Percentiles rank a stretch among this genome's conserved stretches.
Evolutionary conservation across 2,888 invertebrate genomes (phyloP).

Genomic region (Anticlea derivata): DNA sequence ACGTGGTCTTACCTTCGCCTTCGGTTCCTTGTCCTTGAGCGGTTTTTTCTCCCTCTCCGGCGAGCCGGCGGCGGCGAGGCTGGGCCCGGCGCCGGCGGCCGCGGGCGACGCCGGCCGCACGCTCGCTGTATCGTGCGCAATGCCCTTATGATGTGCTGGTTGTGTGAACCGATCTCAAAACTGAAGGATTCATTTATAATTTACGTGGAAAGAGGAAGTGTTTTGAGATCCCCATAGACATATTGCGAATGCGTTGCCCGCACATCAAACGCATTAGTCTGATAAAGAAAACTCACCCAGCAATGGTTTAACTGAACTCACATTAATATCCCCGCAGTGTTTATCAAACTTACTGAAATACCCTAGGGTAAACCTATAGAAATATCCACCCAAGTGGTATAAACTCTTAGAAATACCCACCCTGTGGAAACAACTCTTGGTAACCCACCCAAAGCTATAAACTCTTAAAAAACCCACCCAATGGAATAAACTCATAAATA

Average conservation of each 20-base stretch:
- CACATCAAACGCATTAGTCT: no score
- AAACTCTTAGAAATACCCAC: not conserved
- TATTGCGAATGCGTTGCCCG: no score
- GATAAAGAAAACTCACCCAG: no score
- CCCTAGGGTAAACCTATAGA: no score
- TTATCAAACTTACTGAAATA: no score
- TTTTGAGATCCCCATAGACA: no score
- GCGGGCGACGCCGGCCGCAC: slow-evolving; percentile 69
- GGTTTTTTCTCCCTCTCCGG: slow-evolving; percentile 37
- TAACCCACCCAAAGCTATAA: no score
- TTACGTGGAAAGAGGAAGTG: no score
- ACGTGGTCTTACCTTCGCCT: slow-evolving; percentile 30
- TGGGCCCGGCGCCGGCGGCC: slow-evolving; percentile 41
- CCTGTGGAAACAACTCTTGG: no score
- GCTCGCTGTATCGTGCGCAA: slow-evolving; percentile 50
- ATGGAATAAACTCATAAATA: not conserved
- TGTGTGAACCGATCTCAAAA: slow-evolving; percentile 17
- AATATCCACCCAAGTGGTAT: no score
- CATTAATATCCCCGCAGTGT: no score
- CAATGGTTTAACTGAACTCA: no score
- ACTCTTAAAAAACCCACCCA: not conserved
- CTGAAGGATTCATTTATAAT: not conserved
- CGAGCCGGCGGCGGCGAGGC: slow-evolving; percentile 28
- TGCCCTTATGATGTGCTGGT: not conserved
- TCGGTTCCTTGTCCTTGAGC: slow-evolving; percentile 37